Percentiles rank a stretch among this genome's conserved stretches.
These are phyloP conservation scores for Dysmachus trigonus DNA, from an alignment of 2,888 invertebrate species.

Conservation along the genomic window DNA sequence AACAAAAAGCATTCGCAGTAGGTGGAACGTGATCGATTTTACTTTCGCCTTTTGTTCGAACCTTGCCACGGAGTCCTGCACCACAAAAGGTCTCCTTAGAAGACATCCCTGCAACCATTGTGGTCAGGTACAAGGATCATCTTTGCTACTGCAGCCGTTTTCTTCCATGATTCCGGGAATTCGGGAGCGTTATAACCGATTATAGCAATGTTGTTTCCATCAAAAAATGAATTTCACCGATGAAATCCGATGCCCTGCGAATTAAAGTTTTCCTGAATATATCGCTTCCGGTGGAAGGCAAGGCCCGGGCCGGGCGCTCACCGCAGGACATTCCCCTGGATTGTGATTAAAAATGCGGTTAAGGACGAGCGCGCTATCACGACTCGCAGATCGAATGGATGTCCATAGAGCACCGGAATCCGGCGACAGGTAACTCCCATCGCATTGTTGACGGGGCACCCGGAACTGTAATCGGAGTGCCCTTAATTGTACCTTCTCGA, in stretches of 20 bases:
- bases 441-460: slow-evolving; percentile 23
- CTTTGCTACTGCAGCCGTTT: not conserved
- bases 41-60: slow-evolving; percentile 15
- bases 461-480: slow-evolving; percentile 48
- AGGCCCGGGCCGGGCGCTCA: not conserved
- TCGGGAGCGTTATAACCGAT: not conserved
- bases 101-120: not conserved
- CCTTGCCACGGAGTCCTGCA: not conserved
- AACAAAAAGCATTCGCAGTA: slow-evolving; percentile 18
- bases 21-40: slow-evolving; percentile 38
- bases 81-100: not conserved
- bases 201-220: not conserved
- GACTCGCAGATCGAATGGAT: not conserved
- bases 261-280: slow-evolving; percentile 14
- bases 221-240: not conserved
- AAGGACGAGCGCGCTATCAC: slow-evolving; percentile 11
- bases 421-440: slow-evolving; percentile 34
- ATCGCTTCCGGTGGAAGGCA: slow-evolving; percentile 32
- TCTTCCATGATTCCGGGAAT: not conserved
- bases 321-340: slow-evolving; percentile 3
- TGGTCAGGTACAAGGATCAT: not conserved
- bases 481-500: slow-evolving; percentile 25
- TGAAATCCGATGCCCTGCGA: slow-evolving; percentile 4
- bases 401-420: not conserved
- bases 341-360: slow-evolving; percentile 36